These are phyloP conservation scores for Dromococcyx pavoninus DNA, from an alignment of 2,797 vertebrate species.

Conservation along the genomic window DNA sequence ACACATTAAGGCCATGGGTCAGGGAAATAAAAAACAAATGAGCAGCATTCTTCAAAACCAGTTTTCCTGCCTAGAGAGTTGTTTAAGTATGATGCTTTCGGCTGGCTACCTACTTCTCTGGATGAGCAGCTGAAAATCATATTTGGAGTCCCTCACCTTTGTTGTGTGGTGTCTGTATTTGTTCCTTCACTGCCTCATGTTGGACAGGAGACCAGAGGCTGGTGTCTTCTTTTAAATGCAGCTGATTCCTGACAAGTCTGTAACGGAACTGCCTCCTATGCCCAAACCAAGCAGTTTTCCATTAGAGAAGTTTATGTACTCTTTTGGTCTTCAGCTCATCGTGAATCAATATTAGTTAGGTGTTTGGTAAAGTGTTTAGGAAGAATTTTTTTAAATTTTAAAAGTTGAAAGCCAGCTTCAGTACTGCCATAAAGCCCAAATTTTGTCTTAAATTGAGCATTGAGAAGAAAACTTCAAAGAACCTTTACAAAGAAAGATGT, in stretches of 20 bases:
- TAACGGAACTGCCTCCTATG: slow-evolving; percentile 22
- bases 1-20: background rate
- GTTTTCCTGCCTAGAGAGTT: background rate
- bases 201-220: background rate
- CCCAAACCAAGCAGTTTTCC: background rate
- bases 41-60: slow-evolving; percentile 48
- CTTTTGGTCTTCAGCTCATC: background rate
- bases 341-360: background rate
- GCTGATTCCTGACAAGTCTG: background rate
- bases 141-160: slow-evolving; percentile 13
- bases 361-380: background rate
- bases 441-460: background rate
- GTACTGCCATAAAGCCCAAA: background rate
- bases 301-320: background rate
- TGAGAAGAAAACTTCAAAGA: background rate
- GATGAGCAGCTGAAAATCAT: background rate
- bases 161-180: background rate
- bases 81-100: slow-evolving; percentile 26
- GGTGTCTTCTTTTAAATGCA: background rate
- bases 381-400: background rate
- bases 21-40: slow-evolving; percentile 24
- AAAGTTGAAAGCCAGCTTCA: background rate
- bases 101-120: background rate
- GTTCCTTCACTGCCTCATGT: background rate
- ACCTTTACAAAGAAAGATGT: background rate